Conservation (phyloP, 1,140 invertebrate genomes). For the Dysdera silvatica region DNA sequence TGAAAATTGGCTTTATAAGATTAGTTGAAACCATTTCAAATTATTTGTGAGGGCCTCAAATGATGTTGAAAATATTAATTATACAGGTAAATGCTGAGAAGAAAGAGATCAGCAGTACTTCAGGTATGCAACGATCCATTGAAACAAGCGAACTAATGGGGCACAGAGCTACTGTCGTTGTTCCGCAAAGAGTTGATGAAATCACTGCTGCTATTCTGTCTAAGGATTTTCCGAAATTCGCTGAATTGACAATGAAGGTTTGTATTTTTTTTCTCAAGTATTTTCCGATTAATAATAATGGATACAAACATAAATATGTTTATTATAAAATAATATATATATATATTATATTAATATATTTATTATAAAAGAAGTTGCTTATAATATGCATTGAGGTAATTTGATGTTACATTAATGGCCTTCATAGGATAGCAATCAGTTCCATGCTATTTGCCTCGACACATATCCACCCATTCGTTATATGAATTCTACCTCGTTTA, state of each 20-base stretch:
- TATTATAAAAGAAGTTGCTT: too few relatives aligned
- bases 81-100: conserved; percentile 64
- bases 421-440: conserved; percentile 82
- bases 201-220: conserved; percentile 69
- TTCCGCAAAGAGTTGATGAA: conserved; percentile 58
- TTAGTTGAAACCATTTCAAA: too few relatives aligned
- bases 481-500: conserved; percentile 77
- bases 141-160: conserved; percentile 75
- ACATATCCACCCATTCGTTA: conserved; percentile 90
- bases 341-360: too few relatives aligned
- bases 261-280: background rate
- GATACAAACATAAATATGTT: too few relatives aligned
- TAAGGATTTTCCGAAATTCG: conserved; percentile 79
- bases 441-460: conserved; percentile 90
- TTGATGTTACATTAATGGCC: conserved; percentile 7
- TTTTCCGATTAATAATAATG: too few relatives aligned
- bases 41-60: too few relatives aligned
- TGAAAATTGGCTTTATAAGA: too few relatives aligned
- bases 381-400: background rate
- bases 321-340: too few relatives aligned
- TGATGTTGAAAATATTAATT: background rate
- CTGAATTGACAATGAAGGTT: conserved; percentile 81
- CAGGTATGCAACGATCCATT: conserved; percentile 78
- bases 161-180: conserved; percentile 60
- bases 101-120: conserved; percentile 81